Evolutionary conservation across 2,888 invertebrate species (phyloP), one percentile per base, ranked within the genome.

Genomic region (Tiliacea aurago): DNA sequence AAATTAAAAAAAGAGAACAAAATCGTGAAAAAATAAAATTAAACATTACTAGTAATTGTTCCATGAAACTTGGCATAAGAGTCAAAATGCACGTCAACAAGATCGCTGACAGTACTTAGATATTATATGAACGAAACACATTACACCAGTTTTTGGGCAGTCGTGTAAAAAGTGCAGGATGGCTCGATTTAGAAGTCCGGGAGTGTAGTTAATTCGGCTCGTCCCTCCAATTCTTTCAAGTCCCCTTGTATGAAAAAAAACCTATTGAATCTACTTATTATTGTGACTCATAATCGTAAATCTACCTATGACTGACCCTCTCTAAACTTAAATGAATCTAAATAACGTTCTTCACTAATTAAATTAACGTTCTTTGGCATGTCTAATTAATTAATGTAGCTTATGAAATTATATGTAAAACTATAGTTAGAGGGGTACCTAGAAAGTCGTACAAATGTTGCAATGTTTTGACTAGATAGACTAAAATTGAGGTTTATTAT

Each of bases 261-360:
- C 0, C 11, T n/a, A 56, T 41, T 58, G 2, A 56, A 62, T 43
- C 13, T 55, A 58, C 58, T 20, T 58, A 56, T 43, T 41, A 13
- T 13, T n/a, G 13, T 33, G 55, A 58, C 10, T 58, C 33, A 18
- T 20, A 10, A 55, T 64, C 49, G 56, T 78, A 73, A 81, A 70
- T 68, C 62, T 28, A 1, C 13, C 10, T 18, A 47, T 65, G 72
- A 70, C 66, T 58, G 83, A 45, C 70, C 79, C 72, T 70, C 67
- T 45, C 55, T 33, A 13, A 61, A 63, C 20, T 67, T 55, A 20
- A 55, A 68, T 37, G 66, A 74, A 68, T 68, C 23, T 63, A n/a
- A 68, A 66, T 66, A 43, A n/a, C n/a, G 49, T n/a, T 58, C 45
- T 55, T 58, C n/a, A 68, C 41, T 68, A 69, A 83, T 83, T 75